Evolutionary conservation across 2,113 vertebrate genomes (phyloP).

Genomic region (Phainopepla nitens): DNA sequence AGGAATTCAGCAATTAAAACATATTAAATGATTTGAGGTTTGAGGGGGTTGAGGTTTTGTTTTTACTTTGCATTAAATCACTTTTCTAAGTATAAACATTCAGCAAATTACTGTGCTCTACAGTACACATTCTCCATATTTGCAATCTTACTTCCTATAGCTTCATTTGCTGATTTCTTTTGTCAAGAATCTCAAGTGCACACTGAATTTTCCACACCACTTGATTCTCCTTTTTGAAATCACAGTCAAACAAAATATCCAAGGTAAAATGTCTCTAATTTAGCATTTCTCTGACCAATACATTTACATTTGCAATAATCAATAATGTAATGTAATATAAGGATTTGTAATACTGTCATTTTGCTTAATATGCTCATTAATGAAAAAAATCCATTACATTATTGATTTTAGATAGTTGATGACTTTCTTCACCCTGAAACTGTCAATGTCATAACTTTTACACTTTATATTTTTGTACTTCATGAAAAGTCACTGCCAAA

Average conservation of each 20-base stretch:
- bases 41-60: not conserved
- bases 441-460: not conserved
- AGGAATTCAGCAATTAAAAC: not conserved
- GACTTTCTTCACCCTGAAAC: not conserved
- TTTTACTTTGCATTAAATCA: not conserved
- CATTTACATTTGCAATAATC: not conserved
- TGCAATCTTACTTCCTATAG: not conserved
- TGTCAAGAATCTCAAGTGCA: not conserved
- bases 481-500: not conserved
- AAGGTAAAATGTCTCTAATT: not conserved
- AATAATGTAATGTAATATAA: not conserved
- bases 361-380: not conserved
- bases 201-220: not conserved
- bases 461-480: not conserved
- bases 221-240: not conserved
- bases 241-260: not conserved
- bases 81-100: not conserved
- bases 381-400: not conserved
- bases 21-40: not conserved
- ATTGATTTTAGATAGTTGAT: not conserved
- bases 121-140: not conserved
- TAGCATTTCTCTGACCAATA: not conserved
- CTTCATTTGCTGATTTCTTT: not conserved
- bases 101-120: not conserved
- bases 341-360: not conserved